phyloP scores from a whole-genome alignment of 2,888 invertebrate species.

The Antheraea yamamai region DNA sequence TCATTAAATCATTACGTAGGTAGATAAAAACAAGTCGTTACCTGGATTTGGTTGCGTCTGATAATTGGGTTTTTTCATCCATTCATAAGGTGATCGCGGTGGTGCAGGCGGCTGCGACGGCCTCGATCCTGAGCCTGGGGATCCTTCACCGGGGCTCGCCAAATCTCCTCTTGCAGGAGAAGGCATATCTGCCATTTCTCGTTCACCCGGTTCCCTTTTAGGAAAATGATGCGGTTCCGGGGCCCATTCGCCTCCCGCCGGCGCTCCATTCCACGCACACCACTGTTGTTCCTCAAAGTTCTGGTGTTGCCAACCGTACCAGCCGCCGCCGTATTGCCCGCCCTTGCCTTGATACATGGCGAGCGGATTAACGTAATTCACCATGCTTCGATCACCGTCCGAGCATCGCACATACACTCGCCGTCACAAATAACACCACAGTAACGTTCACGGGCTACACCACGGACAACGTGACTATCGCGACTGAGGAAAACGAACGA shows the following conservation, averaged over 20 bases:
- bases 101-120: slow-evolving; percentile 84
- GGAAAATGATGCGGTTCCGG: slow-evolving; percentile 76
- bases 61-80: slow-evolving; percentile 96
- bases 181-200: slow-evolving; percentile 71
- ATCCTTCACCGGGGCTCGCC: slow-evolving; percentile 80
- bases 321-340: slow-evolving; percentile 74
- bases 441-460: slow-evolving; percentile 49
- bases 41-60: slow-evolving; percentile 93
- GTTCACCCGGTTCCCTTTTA: slow-evolving; percentile 70
- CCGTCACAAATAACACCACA: slow-evolving; percentile 72
- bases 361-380: slow-evolving; percentile 87
- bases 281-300: slow-evolving; percentile 82
- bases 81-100: slow-evolving; percentile 91
- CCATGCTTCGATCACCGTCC: slow-evolving; percentile 84
- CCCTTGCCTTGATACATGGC: slow-evolving; percentile 86
- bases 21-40: slow-evolving; percentile 47
- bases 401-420: slow-evolving; percentile 77
- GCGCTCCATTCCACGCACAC: slow-evolving; percentile 79
- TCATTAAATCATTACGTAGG: background rate
- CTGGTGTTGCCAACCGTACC: slow-evolving; percentile 79
- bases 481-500: slow-evolving; percentile 57
- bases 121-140: slow-evolving; percentile 76
- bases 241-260: slow-evolving; percentile 75
- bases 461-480: slow-evolving; percentile 57
- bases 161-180: slow-evolving; percentile 79